These are phyloP conservation scores for Verasper variegatus DNA, from an alignment of 2,113 vertebrate species.

Conservation along the genomic window DNA sequence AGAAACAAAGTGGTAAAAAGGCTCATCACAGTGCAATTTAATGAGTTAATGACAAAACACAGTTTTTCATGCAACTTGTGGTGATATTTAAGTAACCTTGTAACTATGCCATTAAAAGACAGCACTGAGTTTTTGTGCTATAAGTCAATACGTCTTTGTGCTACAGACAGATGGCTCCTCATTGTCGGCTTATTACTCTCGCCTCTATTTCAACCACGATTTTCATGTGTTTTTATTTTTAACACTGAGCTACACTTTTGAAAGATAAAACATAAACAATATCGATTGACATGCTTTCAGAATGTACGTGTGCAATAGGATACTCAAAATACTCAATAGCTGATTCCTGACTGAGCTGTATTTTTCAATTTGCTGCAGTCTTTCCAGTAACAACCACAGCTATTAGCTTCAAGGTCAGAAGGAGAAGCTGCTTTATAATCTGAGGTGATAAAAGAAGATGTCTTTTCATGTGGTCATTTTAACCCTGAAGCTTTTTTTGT, in stretches of 20 bases:
- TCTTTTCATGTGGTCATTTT: not conserved
- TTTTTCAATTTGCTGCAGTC: constrained; percentile 1
- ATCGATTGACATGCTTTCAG: constrained; percentile 1
- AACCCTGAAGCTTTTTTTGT: not conserved
- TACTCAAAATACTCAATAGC: not conserved
- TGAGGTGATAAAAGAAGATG: constrained; percentile 3
- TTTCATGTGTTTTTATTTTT: not conserved
- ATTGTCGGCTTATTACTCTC: not conserved
- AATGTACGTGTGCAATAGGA: not conserved
- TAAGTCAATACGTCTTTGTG: not conserved
- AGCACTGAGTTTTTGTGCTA: too few relatives aligned
- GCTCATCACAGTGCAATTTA: too few relatives aligned
- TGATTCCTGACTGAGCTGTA: not conserved
- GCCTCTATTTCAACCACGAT: not conserved
- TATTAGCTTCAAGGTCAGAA: constrained; percentile 8
- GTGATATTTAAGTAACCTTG: not conserved
- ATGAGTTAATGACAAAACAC: too few relatives aligned
- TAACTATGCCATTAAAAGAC: not conserved
- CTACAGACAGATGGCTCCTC: not conserved
- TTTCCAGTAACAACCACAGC: not conserved
- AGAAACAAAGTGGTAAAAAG: too few relatives aligned
- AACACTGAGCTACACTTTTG: not conserved
- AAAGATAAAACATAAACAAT: not conserved
- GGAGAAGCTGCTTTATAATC: not conserved
- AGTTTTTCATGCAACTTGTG: not conserved